Conservation (phyloP, 2,888 invertebrate genomes). For the Ophion slaviceki region DNA sequence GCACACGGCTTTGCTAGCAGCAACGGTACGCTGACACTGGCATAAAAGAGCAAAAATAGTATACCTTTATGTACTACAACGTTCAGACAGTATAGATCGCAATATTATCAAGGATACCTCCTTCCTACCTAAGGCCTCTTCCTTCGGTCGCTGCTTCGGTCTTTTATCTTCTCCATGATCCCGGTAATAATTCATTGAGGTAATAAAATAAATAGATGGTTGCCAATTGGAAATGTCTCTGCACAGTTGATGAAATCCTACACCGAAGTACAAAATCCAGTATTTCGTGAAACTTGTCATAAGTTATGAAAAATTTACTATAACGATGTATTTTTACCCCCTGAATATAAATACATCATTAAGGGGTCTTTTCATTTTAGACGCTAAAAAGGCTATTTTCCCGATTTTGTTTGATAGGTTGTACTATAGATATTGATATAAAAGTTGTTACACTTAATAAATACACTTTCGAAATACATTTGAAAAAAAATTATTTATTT, state of each 20-base stretch:
- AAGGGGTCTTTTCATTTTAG: no score
- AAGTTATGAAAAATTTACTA: neutral
- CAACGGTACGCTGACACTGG: conserved; percentile 20
- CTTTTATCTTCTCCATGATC: neutral
- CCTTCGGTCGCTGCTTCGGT: neutral
- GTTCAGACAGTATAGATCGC: conserved; percentile 6
- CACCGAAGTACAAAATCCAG: neutral
- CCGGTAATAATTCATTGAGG: neutral
- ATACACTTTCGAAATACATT: no score
- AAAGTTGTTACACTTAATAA: no score
- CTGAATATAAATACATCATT: neutral
- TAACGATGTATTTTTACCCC: neutral
- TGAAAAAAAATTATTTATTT: no score
- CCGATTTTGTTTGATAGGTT: no score
- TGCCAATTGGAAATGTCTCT: neutral
- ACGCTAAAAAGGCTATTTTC: no score
- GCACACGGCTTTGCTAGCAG: conserved; percentile 18
- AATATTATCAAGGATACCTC: conserved; percentile 71
- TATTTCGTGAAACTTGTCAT: neutral
- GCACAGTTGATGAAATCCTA: neutral
- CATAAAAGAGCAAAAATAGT: conserved; percentile 15
- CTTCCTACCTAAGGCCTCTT: no score
- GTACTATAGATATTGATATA: no score
- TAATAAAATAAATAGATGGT: neutral
- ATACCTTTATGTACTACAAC: neutral